Percentiles rank a stretch among this genome's conserved stretches.
Evolutionary conservation across 2,888 invertebrate genomes (phyloP).

Genomic region (Brachyptera putata): DNA sequence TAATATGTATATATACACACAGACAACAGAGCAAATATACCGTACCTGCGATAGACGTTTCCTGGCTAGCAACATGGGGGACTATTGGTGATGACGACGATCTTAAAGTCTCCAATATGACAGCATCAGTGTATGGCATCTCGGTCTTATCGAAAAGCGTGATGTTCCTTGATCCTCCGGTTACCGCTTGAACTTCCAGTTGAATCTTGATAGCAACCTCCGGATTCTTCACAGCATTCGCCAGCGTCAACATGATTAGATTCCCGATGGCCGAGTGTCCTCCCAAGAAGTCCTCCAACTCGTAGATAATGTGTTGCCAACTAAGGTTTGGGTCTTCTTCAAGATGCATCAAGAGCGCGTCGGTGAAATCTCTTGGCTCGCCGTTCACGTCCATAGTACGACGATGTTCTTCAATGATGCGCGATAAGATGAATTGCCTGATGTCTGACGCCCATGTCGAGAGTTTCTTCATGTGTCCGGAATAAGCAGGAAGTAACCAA

Average conservation of each 20-base stretch:
- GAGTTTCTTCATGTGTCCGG: constrained; percentile 61
- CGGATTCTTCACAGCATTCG: constrained; percentile 60
- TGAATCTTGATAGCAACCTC: constrained; percentile 62
- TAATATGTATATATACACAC: no score
- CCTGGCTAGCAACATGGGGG: constrained; percentile 79
- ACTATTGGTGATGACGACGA: constrained; percentile 84
- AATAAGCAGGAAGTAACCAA: constrained; percentile 71
- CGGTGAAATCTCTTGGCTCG: constrained; percentile 69
- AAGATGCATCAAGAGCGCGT: constrained; percentile 68
- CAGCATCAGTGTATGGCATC: constrained; percentile 78
- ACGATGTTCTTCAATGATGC: constrained; percentile 61
- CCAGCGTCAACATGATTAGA: constrained; percentile 70
- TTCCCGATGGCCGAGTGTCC: constrained; percentile 87
- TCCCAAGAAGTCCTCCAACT: constrained; percentile 82
- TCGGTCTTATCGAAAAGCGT: constrained; percentile 60
- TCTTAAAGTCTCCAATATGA: constrained; percentile 73
- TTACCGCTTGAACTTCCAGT: constrained; percentile 61
- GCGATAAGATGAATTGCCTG: constrained; percentile 65
- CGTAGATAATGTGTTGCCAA: constrained; percentile 73
- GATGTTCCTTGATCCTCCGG: constrained; percentile 54
- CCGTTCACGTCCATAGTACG: constrained; percentile 18
- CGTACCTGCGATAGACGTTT: constrained; percentile 60
- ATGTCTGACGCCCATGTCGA: constrained; percentile 66
- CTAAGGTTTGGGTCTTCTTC: constrained; percentile 62
- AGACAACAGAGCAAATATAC: not conserved